A percentile compares a stretch with the other conserved stretches of the same genome.
These are phyloP conservation scores for Byasa hedistus DNA, from an alignment of 2,888 invertebrate genomes.

Conservation along the genomic window DNA sequence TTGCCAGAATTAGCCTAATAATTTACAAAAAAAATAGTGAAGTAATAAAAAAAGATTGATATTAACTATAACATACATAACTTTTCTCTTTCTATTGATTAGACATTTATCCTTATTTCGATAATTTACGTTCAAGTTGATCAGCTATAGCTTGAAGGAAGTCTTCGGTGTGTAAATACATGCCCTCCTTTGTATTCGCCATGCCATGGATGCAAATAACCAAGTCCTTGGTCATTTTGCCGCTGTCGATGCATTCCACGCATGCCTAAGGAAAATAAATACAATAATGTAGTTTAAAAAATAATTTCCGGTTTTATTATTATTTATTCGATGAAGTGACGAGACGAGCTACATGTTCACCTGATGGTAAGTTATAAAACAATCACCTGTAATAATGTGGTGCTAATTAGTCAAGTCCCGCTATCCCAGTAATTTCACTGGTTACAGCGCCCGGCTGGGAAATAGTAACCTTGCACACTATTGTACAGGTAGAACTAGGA, in stretches of 20 bases:
- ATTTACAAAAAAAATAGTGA: not conserved
- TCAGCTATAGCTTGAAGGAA: constrained; percentile 90
- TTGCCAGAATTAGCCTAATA: not conserved
- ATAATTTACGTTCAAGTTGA: constrained; percentile 80
- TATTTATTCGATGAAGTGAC: too few species aligned
- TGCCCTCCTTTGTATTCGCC: constrained; percentile 88
- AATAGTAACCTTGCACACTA: too few species aligned
- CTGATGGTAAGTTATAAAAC: too few species aligned
- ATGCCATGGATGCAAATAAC: constrained; percentile 92
- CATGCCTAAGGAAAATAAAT: constrained; percentile 80
- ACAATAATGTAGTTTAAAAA: constrained; percentile 1
- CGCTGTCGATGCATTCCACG: constrained; percentile 89
- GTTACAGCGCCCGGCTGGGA: too few species aligned
- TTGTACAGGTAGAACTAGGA: too few species aligned
- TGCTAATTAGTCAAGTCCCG: too few species aligned
- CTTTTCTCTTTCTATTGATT: not conserved
- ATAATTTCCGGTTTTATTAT: not conserved
- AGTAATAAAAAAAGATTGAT: not conserved
- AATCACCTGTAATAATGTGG: too few species aligned
- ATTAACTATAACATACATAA: not conserved
- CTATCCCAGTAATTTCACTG: too few species aligned
- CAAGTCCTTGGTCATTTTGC: constrained; percentile 94
- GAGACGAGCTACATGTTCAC: too few species aligned
- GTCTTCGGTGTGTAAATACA: constrained; percentile 91
- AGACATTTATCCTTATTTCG: constrained; percentile 44